Percentiles rank a stretch among this genome's conserved stretches.
These are phyloP conservation scores for Panonychus citri DNA, from an alignment of 1,140 invertebrate species.

Conservation along the genomic window DNA sequence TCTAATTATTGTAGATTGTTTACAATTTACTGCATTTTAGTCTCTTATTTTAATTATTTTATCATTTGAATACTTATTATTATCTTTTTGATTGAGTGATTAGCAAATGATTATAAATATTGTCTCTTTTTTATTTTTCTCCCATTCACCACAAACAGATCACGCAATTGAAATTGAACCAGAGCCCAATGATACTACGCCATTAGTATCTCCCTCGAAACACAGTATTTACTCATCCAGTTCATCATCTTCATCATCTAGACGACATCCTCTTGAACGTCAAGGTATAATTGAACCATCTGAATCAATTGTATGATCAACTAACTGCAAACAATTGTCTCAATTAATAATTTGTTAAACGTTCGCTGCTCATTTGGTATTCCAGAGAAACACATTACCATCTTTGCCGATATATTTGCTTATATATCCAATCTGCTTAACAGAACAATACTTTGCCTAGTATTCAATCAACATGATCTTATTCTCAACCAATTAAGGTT, in stretches of 20 bases:
- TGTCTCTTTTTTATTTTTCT: neutral
- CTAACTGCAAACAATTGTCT: too few species aligned
- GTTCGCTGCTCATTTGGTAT: too few species aligned
- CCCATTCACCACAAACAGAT: neutral
- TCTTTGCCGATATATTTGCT: too few species aligned
- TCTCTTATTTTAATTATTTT: neutral
- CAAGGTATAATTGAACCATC: neutral
- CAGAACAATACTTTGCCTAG: too few species aligned
- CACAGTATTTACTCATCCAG: neutral
- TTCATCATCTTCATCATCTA: neutral
- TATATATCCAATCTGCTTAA: too few species aligned
- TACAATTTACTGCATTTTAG: neutral
- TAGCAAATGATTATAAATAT: neutral
- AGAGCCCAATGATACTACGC: neutral
- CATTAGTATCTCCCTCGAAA: conserved; percentile 1
- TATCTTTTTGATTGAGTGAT: neutral
- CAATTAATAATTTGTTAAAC: too few species aligned
- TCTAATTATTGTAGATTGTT: neutral
- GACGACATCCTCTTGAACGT: neutral
- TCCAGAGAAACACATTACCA: too few species aligned
- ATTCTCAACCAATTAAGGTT: too few species aligned
- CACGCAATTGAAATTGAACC: neutral
- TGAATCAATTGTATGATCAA: neutral
- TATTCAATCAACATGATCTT: too few species aligned
- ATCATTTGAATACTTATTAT: neutral